Base-by-base conservation (phyloP, 2,888 invertebrate species). In the Chrysina gloriosa region DNA sequence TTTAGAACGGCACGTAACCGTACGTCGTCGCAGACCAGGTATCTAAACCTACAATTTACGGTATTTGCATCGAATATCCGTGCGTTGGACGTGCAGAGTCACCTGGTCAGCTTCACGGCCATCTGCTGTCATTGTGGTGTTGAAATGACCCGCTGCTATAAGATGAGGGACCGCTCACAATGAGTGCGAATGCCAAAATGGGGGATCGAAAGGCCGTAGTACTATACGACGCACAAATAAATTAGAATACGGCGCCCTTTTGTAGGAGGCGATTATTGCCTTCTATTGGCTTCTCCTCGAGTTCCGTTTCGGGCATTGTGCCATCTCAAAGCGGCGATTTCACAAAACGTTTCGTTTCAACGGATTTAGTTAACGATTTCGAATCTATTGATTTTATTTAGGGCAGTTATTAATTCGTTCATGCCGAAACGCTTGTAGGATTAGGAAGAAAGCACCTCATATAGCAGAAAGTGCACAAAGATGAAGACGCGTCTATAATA, bases 71-170 rank as follows among this genome's bases (percentile, higher is more conserved):
- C 73, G 70, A 73, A 75, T 74, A 75, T 67, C 70, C 69, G 72
- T 72, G 42, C 23, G 19, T 52, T 50, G 14, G n/a, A 39, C 19
- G 36, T 34, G 23, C 19, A 68, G 73, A 74, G 74, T 80, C 80
- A 80, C 79, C 80, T 80, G 80, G 80, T 79, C 80, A 79, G 75
- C 75, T 72, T 71, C 71, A 69, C 75, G 76, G 74, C 79, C 81
- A 81, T 80, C 81, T 81, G 81, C 81, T 80, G 79, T 80, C 80
- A 79, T 80, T 80, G 81, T 80, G 79, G 79, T 77, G 79, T 78
- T 77, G 78, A 79, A 79, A 79, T 80, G 79, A 79, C 79, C 79
- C 78, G 76, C 76, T 73, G 74, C 34, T 34, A 34, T 70, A 71
- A 42, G 50, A 63, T 54, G 67, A 63, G 65, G 58, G 64, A 66